A percentile compares a stretch with the other conserved stretches of the same genome.
These are phyloP conservation scores for Tupaia chinensis DNA, from an alignment of 2,113 vertebrate species.

Conservation along the genomic window DNA sequence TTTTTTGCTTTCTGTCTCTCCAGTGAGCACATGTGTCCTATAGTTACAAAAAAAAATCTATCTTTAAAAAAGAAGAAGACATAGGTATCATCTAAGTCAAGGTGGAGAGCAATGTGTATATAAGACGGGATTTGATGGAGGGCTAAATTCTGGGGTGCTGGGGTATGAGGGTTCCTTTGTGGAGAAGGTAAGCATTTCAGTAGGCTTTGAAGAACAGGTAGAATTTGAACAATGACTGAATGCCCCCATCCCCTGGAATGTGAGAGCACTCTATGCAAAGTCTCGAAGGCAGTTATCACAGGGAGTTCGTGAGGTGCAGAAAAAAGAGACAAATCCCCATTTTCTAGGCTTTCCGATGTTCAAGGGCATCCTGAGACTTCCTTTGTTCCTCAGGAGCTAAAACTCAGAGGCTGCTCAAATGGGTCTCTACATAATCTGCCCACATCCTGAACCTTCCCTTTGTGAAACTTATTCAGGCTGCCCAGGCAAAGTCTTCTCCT, in stretches of 20 bases:
- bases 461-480: background rate
- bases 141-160: background rate
- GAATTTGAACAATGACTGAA: background rate
- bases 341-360: background rate
- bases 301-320: background rate
- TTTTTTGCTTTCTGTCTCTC: too few species aligned
- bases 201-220: background rate
- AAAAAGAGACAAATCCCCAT: background rate
- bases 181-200: background rate
- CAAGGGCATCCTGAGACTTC: background rate
- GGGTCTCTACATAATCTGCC: background rate
- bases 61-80: background rate
- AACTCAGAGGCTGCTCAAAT: background rate
- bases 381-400: background rate
- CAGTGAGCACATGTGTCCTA: too few species aligned
- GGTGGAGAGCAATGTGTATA: background rate
- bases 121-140: background rate
- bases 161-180: background rate
- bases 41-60: too few species aligned
- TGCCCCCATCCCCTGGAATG: background rate
- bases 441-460: background rate
- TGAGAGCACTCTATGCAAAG: background rate
- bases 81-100: background rate
- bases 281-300: background rate
- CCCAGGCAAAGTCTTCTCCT: too few species aligned